Base-by-base conservation (phyloP, 2,113 vertebrate genomes). In the Capreolus pygargus region DNA sequence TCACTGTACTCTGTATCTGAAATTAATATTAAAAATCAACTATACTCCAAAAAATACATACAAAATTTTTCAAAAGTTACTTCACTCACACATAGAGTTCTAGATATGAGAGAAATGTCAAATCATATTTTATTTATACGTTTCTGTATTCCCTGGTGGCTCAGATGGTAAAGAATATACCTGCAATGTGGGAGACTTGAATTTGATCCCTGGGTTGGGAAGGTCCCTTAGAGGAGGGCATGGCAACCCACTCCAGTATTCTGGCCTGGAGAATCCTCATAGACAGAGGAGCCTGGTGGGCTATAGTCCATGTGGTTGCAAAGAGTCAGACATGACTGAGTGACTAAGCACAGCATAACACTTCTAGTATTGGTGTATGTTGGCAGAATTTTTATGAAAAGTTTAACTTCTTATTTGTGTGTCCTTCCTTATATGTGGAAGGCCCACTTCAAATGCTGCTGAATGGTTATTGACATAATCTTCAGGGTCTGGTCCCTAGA, bases 41-140 rank as follows among this genome's bases (percentile, higher is more conserved):
- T 82, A 82, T n/a, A 52, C 30, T 52, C 14, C 30, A 82, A 82
- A n/a, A n/a, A 81, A 81, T 25, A 25, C 30, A 36, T 14, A 82
- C 33, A 54, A 17, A 36, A 54, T 14, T 54, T 82, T 82, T 82
- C 45, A 86, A 36, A 61, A 6, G 64, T 82, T 89, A 91, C 19
- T 78, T 97, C 11, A 58, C 58, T 94, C 55, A 95, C 39, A 70
- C 27, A 70, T 27, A 78, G 36, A 89, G 33, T 81, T 98, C 60
- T 94, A 90, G 57, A 88, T 81, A 50, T 3, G 50, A 87, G 23
- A 74, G 57, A 95, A 96, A 67, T 78, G 54, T 4, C n/a, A 94
- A 86, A 76, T 17, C 86, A 52, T 43, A 61, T 55, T 96, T 93
- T 85, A 86, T 83, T 89, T 84, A 86, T 7, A 82, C 25, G 36